Percentiles rank a stretch among this genome's conserved stretches.
phyloP scores from a whole-genome alignment of 2,797 vertebrate genomes.

The Bovichtus diacanthus region DNA sequence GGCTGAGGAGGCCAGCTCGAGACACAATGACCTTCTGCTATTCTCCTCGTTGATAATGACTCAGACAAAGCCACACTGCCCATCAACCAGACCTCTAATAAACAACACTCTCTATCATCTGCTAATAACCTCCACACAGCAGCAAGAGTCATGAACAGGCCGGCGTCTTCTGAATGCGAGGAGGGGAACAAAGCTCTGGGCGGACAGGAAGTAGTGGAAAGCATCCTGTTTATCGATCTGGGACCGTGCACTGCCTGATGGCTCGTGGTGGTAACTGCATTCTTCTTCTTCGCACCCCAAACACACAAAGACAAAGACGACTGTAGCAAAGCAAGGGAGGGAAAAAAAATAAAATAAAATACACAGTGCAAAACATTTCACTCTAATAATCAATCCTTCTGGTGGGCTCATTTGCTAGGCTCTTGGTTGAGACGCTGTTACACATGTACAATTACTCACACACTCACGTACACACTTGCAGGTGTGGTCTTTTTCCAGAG shows the following conservation, averaged over 20 bases:
- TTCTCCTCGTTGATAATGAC: constrained; percentile 80
- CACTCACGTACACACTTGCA: constrained; percentile 41
- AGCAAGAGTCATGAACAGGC: constrained; percentile 70
- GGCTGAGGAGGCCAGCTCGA: constrained; percentile 65
- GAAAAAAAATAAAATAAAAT: constrained; percentile 33
- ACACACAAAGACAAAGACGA: constrained; percentile 65
- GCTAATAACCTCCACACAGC: constrained; percentile 76
- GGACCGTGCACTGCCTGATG: constrained; percentile 48
- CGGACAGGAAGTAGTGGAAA: constrained; percentile 72
- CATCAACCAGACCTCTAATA: constrained; percentile 80
- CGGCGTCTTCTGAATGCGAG: constrained; percentile 64
- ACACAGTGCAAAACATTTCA: constrained; percentile 72
- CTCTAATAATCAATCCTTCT: constrained; percentile 71
- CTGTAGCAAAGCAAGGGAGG: constrained; percentile 23
- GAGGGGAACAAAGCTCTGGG: constrained; percentile 70
- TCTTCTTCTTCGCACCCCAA: constrained; percentile 61
- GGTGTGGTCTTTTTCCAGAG: constrained; percentile 73
- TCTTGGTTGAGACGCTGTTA: constrained; percentile 50
- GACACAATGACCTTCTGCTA: constrained; percentile 82
- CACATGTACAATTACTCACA: constrained; percentile 29
- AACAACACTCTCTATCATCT: constrained; percentile 77
- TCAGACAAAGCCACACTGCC: constrained; percentile 75
- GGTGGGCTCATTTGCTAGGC: constrained; percentile 65
- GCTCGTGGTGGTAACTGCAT: constrained; percentile 55
- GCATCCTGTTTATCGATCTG: constrained; percentile 79